Base-by-base conservation (phyloP, 2,113 vertebrate species). In the Paradoxurus hermaphroditus region DNA sequence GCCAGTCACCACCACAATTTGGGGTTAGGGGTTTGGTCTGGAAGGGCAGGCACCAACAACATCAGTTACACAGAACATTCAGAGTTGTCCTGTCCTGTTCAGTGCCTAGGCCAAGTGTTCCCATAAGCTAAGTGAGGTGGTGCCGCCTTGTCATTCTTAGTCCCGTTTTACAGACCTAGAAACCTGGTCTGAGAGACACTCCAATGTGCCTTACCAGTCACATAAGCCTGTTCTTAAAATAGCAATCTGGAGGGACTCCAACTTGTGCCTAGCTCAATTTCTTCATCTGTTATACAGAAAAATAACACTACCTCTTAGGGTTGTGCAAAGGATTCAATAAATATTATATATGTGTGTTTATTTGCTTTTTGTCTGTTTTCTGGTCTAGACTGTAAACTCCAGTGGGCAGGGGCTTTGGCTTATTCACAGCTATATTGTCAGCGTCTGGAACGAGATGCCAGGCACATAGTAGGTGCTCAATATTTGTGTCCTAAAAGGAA, bases 1-100 rank as follows among this genome's bases (percentile, higher is more conserved):
- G 77, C 56, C 93, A 96, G 53, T 97, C 91, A 86, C 81, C 51
- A 53, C 72, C 31, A 77, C 77, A 86, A 82, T 93, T 95, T 90
- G 75, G 89, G 95, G 79, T 93, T 86, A 81, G 81, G 84, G 84
- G 70, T 79, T 82, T 85, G 63, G 90, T 92, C 49, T 0, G 9
- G 87, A 81, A 90, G n/a, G 72, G 83, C 78, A 83, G 41, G 44
- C 39, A 75, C 39, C 6, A 65, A 44, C 56, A 68, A 59, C 62
- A 87, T 36, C 75, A 94, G 36, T 77, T 73, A 36, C 73, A 73
- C 4, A 93, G 29, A 83, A 53, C 49, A 79, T 78, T 95, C 56
- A 53, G 59, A 67, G 39, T 19, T 75, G 67, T 88, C 53, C 27
- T 29, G 53, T 51, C 27, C 8, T 25, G 59, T 62, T 90, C 46